These are phyloP conservation scores for Drosophila paracracens DNA, from an alignment of 2,888 invertebrate genomes.

Conservation along the genomic window DNA sequence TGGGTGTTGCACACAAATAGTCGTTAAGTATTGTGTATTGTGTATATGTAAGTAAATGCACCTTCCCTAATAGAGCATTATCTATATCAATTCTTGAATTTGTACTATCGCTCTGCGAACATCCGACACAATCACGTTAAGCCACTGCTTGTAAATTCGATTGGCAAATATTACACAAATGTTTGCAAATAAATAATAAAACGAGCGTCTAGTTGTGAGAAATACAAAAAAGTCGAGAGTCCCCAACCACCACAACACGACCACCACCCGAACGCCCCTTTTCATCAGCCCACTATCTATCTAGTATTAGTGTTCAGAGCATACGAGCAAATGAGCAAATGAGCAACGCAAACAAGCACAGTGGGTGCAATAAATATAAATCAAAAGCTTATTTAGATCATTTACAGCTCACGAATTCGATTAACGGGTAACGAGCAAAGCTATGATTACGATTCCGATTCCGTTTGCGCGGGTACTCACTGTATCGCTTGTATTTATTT, in stretches of 20 bases:
- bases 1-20: not conserved
- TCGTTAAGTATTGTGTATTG: not conserved
- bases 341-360: constrained; percentile 15
- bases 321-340: constrained; percentile 3
- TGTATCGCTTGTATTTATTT: constrained; percentile 18
- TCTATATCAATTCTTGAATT: constrained; percentile 24
- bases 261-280: not conserved
- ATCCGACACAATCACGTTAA: constrained; percentile 62
- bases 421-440: not conserved
- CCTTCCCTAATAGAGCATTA: not conserved
- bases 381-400: constrained; percentile 58
- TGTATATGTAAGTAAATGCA: not conserved
- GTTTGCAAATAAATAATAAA: constrained; percentile 66
- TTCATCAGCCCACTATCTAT: not conserved
- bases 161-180: constrained; percentile 68
- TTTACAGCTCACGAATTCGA: constrained; percentile 19
- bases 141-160: constrained; percentile 62
- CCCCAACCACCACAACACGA: not conserved
- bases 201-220: constrained; percentile 52
- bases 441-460: not conserved
- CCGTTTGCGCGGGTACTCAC: not conserved
- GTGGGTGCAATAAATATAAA: constrained; percentile 43
- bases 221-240: constrained; percentile 8
- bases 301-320: not conserved
- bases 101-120: constrained; percentile 23